phyloP scores from a whole-genome alignment of 1,140 invertebrate genomes.

The Colletes latitarsis region DNA sequence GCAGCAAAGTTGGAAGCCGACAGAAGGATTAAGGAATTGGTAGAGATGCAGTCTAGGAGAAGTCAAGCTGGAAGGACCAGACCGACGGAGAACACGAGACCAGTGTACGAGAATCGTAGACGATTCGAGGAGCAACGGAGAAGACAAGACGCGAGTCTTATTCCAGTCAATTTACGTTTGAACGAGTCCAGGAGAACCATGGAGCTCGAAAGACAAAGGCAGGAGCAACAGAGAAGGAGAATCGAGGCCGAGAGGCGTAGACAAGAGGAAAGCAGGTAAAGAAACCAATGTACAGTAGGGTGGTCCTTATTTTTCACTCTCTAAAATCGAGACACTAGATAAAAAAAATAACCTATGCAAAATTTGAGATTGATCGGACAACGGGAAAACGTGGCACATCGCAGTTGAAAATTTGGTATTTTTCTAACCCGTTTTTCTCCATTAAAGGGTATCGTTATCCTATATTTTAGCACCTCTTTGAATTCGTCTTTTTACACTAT shows the following conservation, averaged over 20 bases:
- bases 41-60: conserved; percentile 31
- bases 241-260: conserved; percentile 46
- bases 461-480: no score
- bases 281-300: not conserved
- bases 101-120: conserved; percentile 14
- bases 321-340: no score
- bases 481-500: no score
- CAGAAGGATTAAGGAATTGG: conserved; percentile 39
- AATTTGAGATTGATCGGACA: no score
- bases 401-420: no score
- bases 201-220: conserved; percentile 32
- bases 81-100: conserved; percentile 17
- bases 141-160: conserved; percentile 47
- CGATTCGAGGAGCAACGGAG: conserved; percentile 34
- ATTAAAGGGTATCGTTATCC: no score
- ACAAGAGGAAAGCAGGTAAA: conserved; percentile 41
- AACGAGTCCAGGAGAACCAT: conserved; percentile 30
- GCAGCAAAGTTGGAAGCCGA: conserved; percentile 35
- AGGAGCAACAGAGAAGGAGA: conserved; percentile 43
- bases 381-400: no score
- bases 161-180: conserved; percentile 43
- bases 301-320: no score
- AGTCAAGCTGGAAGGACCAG: not conserved
- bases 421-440: no score
- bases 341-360: no score